Evolutionary conservation across 1,140 invertebrate genomes (phyloP), one percentile per base, ranked within the genome.

Genomic region (Leptinotarsa lineolata): DNA sequence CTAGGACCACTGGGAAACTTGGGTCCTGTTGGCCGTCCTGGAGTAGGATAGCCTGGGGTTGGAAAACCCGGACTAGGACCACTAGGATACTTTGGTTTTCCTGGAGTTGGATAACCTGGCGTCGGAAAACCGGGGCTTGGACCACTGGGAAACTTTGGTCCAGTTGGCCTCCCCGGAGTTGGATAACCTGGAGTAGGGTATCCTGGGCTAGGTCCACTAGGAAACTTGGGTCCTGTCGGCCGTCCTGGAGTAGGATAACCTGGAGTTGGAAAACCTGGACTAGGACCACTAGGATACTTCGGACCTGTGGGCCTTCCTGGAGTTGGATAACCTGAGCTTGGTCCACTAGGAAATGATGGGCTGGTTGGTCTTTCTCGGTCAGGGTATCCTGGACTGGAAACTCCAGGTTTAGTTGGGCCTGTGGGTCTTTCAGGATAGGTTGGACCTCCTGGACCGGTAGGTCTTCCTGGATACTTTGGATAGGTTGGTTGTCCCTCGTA

Each of bases 401-500:
- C 13, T 13, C 72, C 46, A 16, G 72, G 44, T 39, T 8, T 39
- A 11, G 63, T 18, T 70, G 69, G 69, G 15, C 30, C 60, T 39
- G 30, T 39, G 4, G 73, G 73, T 59, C 71, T 71, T 39, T 61
- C 61, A 65, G 46, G 15, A 16, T 61, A 45, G n/a, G 15, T 20
- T 16, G 74, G 72, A 24, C 71, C 54, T 45, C 16, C 63, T 44
- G 76, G 76, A 54, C 65, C 21, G 66, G 61, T 61, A 2, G 46
- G 68, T 46, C 59, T n/a, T 48, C 79, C 76, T 63, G 84, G 85
- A 68, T 83, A 85, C 48, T 87, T 85, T 16, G 87, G 87, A 80
- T 86, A 89, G 59, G 82, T 83, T 0, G 88, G 87, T 78, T 88
- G 84, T 18, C 88, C 88, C 86, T 91, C 89, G 77, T 90, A 91